These are phyloP conservation scores for Pachyramphus minor DNA, from an alignment of 2,113 vertebrate genomes.

Conservation along the genomic window DNA sequence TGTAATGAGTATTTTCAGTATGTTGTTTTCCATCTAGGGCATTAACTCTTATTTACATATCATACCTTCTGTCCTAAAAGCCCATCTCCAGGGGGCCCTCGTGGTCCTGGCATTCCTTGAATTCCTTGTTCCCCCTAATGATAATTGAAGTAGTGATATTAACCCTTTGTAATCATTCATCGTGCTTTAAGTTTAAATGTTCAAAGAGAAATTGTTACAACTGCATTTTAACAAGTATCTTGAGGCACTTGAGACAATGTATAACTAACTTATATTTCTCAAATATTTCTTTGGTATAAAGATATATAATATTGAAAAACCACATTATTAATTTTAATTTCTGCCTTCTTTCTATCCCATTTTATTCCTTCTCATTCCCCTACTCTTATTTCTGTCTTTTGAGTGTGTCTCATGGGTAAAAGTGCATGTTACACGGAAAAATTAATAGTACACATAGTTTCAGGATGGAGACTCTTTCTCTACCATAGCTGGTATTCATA, in stretches of 20 bases:
- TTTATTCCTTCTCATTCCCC: neutral
- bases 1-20: neutral
- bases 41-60: neutral
- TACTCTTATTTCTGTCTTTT: neutral
- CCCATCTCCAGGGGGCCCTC: slow-evolving; percentile 84
- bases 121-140: slow-evolving; percentile 84
- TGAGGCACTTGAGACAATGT: neutral
- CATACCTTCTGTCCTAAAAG: slow-evolving; percentile 84
- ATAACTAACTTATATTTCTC: neutral
- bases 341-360: neutral
- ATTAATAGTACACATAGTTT: neutral
- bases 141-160: slow-evolving; percentile 28
- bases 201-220: neutral
- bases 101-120: slow-evolving; percentile 85
- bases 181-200: neutral
- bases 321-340: neutral
- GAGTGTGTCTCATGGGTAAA: neutral
- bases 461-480: neutral
- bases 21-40: neutral
- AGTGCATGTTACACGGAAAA: neutral
- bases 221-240: neutral
- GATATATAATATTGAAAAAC: neutral
- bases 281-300: neutral
- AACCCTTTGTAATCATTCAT: neutral
- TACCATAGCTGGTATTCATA: neutral